Percentiles rank a stretch among this genome's conserved stretches.
These are phyloP conservation scores for Hucho hucho DNA, from an alignment of 2,113 vertebrate species.

Conservation along the genomic window DNA sequence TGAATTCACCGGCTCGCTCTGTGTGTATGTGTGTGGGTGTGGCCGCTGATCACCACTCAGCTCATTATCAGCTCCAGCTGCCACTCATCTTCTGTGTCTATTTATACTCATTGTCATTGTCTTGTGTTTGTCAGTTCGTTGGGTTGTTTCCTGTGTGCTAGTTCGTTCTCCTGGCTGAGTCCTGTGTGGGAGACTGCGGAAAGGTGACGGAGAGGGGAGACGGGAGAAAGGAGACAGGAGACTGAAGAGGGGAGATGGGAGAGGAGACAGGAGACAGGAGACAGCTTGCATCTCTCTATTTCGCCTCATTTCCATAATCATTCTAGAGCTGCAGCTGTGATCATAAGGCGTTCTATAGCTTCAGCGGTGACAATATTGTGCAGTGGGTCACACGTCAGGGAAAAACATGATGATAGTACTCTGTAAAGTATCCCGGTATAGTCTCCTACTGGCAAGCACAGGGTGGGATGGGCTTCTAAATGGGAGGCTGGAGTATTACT, in stretches of 20 bases:
- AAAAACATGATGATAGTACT: constrained; percentile 56
- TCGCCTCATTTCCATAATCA: constrained; percentile 70
- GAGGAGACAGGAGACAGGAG: constrained; percentile 42
- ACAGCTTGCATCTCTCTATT: constrained; percentile 61
- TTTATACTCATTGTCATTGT: no score
- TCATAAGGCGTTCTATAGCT: constrained; percentile 47
- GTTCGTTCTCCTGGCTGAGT: no score
- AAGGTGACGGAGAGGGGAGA: background rate
- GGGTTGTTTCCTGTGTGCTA: no score
- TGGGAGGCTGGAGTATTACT: constrained; percentile 57
- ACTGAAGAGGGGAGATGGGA: no score
- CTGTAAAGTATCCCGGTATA: constrained; percentile 40
- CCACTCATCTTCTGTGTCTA: no score
- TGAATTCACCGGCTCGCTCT: no score
- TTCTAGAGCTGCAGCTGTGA: constrained; percentile 58
- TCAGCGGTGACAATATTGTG: constrained; percentile 62
- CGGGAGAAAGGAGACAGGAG: no score
- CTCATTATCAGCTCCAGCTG: no score
- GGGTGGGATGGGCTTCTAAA: constrained; percentile 51
- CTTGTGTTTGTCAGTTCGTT: no score
- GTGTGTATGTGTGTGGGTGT: no score
- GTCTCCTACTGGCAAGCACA: constrained; percentile 29
- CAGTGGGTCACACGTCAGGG: constrained; percentile 30
- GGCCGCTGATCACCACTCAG: no score
- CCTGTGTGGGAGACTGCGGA: constrained; percentile 51